phyloP scores from a whole-genome alignment of 2,797 vertebrate species.

The Loriculus beryllinus region DNA sequence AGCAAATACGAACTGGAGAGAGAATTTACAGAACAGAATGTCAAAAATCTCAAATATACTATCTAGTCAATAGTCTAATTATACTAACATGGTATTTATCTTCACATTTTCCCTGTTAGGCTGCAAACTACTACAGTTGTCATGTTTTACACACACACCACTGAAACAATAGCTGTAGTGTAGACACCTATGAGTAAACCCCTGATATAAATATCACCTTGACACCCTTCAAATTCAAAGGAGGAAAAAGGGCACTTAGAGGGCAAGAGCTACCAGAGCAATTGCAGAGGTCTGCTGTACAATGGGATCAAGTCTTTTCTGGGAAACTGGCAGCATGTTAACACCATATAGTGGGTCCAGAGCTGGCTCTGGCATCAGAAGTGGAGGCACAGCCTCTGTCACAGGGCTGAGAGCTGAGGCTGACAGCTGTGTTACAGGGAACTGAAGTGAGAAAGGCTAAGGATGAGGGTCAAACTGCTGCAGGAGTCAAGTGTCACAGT shows the following conservation, averaged over 20 bases:
- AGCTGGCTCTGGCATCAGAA: neutral
- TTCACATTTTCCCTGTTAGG: neutral
- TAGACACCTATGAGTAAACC: neutral
- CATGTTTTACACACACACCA: neutral
- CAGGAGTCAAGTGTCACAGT: neutral
- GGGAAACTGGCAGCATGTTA: neutral
- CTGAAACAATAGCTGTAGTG: neutral
- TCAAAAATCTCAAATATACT: neutral
- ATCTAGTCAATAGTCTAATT: neutral
- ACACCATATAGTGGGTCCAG: neutral
- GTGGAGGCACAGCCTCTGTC: neutral
- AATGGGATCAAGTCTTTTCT: neutral
- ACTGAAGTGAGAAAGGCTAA: conserved; percentile 13
- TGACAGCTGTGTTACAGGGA: neutral
- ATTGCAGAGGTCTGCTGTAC: neutral
- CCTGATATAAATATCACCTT: neutral
- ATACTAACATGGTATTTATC: neutral
- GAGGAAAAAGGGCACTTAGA: neutral
- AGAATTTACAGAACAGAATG: neutral
- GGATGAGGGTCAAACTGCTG: neutral
- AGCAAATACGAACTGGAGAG: neutral
- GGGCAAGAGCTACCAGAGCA: neutral
- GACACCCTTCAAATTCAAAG: neutral
- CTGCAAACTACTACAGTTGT: neutral
- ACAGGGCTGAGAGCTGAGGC: neutral